These are phyloP conservation scores for Drosophila ananassae DNA, from an alignment of 1,140 invertebrate genomes.

Conservation along the genomic window DNA sequence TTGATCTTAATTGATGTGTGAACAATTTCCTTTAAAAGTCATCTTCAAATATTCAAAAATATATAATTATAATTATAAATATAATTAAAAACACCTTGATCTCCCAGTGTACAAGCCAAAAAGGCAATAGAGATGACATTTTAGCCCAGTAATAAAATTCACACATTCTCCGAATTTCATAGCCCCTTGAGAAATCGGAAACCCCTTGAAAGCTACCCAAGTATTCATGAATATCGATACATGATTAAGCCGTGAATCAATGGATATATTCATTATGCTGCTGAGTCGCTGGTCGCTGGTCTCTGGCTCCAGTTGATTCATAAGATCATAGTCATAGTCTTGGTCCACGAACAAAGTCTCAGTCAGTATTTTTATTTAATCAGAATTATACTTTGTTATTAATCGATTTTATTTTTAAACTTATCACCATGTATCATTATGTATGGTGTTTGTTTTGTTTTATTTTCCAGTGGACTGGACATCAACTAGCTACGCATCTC, in stretches of 20 bases:
- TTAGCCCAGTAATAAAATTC: background rate
- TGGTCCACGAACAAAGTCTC: slow-evolving; percentile 9
- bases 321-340: slow-evolving; percentile 20
- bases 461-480: background rate
- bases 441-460: background rate
- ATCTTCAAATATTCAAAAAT: too few species aligned
- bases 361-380: too few species aligned
- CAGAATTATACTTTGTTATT: background rate
- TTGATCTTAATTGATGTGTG: too few species aligned
- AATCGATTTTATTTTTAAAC: background rate
- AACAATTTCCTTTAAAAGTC: too few species aligned
- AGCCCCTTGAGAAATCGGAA: background rate
- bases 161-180: too few species aligned
- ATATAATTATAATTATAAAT: too few species aligned
- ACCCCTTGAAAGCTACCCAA: background rate
- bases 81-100: too few species aligned
- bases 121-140: background rate
- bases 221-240: slow-evolving; percentile 1
- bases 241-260: slow-evolving; percentile 36
- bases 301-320: slow-evolving; percentile 17
- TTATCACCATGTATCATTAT: background rate
- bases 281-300: slow-evolving; percentile 1
- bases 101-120: too few species aligned
- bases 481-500: slow-evolving; percentile 2
- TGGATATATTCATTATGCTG: slow-evolving; percentile 24